Base-by-base conservation (phyloP, 2,888 invertebrate genomes). In the Volucella zonaria region DNA sequence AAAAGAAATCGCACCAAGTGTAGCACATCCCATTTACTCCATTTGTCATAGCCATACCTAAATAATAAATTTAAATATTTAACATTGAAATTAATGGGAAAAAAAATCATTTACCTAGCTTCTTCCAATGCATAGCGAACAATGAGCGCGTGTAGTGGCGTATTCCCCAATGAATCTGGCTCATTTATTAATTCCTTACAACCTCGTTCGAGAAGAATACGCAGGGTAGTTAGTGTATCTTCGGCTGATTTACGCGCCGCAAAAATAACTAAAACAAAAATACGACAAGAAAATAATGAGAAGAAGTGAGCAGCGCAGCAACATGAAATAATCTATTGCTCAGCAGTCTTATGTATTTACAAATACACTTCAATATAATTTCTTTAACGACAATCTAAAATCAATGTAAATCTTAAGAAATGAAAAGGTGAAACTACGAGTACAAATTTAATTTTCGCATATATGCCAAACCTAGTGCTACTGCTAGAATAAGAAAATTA, bases 1-100 rank as follows among this genome's bases (percentile, higher is more conserved):
- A 95, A 90, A 71, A 95, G 90, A 87, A 93, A 93, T 12, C 94
- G 91, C 43, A 95, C 94, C 87, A 95, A 92, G 90, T 95, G 95
- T 68, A 96, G 91, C 59, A 96, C 94, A 89, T 95, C 95, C 94
- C 95, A 95, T 89, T 95, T 95, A 88, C 94, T 95, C 95, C 95
- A 95, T 83, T 94, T 94, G 88, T 94, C 94, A 88, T 95, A 94
- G 8, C 95, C 95, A 88, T 94, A 95, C 12, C 93, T 91, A 51
- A 58, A 51, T 23, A 31, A 2, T 31, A 43, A 1, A 12, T 23
- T n/a, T 6, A 49, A 6, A n/a, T 38, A 54, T 6, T 47, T 6
- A 23, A 12, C 23, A 38, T 23, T 6, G 38, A 31, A 62, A 42
- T 6, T 45, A 12, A 23, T n/a, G 11, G 11, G 8, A 23, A 23